phyloP scores from a whole-genome alignment of 1,140 invertebrate species.

The Pomacea maculata region DNA sequence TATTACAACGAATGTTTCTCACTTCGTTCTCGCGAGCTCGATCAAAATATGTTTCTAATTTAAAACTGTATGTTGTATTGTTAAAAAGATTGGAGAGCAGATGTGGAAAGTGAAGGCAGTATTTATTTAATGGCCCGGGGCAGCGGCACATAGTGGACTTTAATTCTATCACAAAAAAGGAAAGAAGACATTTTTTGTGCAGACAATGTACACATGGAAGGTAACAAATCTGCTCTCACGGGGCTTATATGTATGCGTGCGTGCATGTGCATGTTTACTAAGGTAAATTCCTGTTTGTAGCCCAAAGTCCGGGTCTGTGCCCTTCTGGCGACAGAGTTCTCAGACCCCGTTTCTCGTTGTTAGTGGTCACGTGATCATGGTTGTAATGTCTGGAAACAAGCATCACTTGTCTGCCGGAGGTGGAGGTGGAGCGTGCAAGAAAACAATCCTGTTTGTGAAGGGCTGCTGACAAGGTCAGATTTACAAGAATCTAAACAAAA shows the following conservation, averaged over 20 bases:
- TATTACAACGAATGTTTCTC: no score
- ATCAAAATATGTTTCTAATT: background rate
- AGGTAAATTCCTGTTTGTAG: background rate
- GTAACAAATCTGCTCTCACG: background rate
- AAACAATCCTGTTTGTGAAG: background rate
- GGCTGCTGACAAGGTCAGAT: background rate
- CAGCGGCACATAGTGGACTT: background rate
- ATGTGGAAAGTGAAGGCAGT: background rate
- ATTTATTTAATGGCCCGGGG: no score
- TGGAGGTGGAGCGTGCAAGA: background rate
- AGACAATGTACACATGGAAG: background rate
- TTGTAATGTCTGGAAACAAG: background rate
- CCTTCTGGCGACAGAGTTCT: background rate
- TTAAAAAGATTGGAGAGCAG: background rate
- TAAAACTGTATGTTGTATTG: background rate
- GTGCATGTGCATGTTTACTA: background rate
- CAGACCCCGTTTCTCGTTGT: background rate
- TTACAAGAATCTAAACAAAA: background rate
- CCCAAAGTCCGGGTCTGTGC: background rate
- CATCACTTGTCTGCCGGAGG: background rate
- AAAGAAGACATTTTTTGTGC: background rate
- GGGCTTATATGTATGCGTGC: background rate
- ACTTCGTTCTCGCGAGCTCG: background rate
- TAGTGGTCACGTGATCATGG: background rate
- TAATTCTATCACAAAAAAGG: background rate